Conservation (phyloP, 2,888 invertebrate genomes). For the Biston betularia region DNA sequence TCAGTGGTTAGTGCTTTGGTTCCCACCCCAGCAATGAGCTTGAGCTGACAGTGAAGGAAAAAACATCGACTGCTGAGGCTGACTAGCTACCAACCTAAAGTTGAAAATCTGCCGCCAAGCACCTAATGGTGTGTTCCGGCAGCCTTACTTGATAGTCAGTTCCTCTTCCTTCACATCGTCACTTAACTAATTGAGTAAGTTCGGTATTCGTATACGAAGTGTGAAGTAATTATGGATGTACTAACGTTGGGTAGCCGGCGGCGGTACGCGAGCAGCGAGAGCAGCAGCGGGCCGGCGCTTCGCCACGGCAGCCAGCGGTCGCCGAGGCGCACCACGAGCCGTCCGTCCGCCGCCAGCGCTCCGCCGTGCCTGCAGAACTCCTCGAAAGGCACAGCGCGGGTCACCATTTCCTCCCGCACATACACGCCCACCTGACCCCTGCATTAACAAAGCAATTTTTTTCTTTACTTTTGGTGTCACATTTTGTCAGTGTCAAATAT, state of each 20-base stretch:
- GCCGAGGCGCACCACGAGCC: slow-evolving; percentile 94
- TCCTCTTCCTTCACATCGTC: too few species aligned
- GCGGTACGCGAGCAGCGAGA: slow-evolving; percentile 94
- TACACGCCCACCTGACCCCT: slow-evolving; percentile 79
- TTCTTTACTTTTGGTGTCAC: too few species aligned
- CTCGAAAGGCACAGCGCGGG: slow-evolving; percentile 76
- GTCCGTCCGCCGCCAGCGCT: slow-evolving; percentile 92
- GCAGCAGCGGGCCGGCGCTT: slow-evolving; percentile 95
- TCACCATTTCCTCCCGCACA: slow-evolving; percentile 74
- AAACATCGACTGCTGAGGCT: too few species aligned
- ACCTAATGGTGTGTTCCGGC: too few species aligned
- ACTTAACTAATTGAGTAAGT: too few species aligned
- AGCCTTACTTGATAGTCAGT: too few species aligned
- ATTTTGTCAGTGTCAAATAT: too few species aligned
- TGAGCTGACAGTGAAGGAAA: too few species aligned
- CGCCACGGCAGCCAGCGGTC: slow-evolving; percentile 97
- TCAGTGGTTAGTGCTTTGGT: too few species aligned
- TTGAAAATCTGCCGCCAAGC: too few species aligned
- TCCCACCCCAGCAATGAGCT: too few species aligned
- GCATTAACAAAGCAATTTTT: slow-evolving; percentile 54
- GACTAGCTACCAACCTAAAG: too few species aligned
- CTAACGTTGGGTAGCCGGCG: slow-evolving; percentile 92
- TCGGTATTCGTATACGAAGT: background rate
- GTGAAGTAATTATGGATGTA: slow-evolving; percentile 23
- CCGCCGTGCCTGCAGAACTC: slow-evolving; percentile 89